phyloP scores from a whole-genome alignment of 2,113 vertebrate species.

The Petroica traversi region DNA sequence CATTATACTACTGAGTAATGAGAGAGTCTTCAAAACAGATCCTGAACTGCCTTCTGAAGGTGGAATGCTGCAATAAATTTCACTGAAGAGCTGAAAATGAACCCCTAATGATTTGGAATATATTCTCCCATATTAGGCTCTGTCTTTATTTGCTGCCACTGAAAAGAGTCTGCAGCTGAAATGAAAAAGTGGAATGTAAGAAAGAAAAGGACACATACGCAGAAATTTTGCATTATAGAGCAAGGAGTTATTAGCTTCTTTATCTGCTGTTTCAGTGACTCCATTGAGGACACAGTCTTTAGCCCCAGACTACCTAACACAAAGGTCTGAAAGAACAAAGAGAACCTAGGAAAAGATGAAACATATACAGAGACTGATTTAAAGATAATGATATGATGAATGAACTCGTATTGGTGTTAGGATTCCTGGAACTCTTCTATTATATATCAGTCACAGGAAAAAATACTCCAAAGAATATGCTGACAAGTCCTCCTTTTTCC shows the following conservation, averaged over 20 bases:
- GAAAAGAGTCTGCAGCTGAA: background rate
- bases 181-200: background rate
- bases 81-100: conserved; percentile 15
- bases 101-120: background rate
- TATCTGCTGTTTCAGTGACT: background rate
- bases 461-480: background rate
- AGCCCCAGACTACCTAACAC: background rate
- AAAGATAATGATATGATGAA: background rate
- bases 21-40: background rate
- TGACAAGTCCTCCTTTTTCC: background rate
- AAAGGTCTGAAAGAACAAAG: background rate
- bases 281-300: background rate
- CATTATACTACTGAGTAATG: background rate
- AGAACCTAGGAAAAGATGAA: background rate
- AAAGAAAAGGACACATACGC: background rate
- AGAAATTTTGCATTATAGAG: background rate
- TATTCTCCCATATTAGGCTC: background rate
- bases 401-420: background rate
- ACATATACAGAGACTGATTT: background rate
- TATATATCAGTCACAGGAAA: background rate
- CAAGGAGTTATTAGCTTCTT: background rate
- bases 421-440: background rate
- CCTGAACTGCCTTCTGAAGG: conserved; percentile 14
- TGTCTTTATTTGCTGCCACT: background rate
- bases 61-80: conserved; percentile 4